These are phyloP conservation scores for Toxonevra muliebris DNA, from an alignment of 2,888 invertebrate species.

Conservation along the genomic window DNA sequence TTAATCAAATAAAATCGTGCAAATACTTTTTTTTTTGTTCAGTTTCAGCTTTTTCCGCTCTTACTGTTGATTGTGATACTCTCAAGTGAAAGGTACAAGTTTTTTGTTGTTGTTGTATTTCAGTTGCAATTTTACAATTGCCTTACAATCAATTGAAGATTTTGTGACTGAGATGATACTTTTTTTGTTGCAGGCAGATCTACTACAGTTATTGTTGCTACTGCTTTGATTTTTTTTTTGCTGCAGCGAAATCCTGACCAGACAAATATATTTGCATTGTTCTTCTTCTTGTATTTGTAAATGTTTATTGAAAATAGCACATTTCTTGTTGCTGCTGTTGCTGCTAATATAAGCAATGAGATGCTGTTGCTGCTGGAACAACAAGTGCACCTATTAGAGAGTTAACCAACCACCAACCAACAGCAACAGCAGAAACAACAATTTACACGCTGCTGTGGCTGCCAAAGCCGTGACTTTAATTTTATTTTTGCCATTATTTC, in stretches of 20 bases:
- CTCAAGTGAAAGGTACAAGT: constrained; percentile 18
- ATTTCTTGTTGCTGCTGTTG: constrained; percentile 40
- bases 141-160: not conserved
- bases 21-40: constrained; percentile 25
- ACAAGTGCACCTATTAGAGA: constrained; percentile 31
- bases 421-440: constrained; percentile 26
- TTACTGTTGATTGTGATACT: constrained; percentile 11
- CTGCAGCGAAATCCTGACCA: constrained; percentile 29
- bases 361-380: constrained; percentile 6
- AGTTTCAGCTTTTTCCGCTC: constrained; percentile 18
- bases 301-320: not conserved
- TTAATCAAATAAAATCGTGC: constrained; percentile 52
- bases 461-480: constrained; percentile 57
- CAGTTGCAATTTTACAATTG: constrained; percentile 1
- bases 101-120: not conserved
- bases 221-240: constrained; percentile 11
- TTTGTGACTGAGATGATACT: not conserved
- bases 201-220: constrained; percentile 19
- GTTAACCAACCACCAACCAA: constrained; percentile 1
- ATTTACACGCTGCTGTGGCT: constrained; percentile 53
- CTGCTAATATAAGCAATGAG: constrained; percentile 3
- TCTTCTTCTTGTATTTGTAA: too few relatives aligned
- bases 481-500: constrained; percentile 42
- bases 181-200: constrained; percentile 2
- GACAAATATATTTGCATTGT: too few relatives aligned